Base-by-base conservation (phyloP, 1,140 invertebrate genomes). In the Hypsibius dujardini region DNA sequence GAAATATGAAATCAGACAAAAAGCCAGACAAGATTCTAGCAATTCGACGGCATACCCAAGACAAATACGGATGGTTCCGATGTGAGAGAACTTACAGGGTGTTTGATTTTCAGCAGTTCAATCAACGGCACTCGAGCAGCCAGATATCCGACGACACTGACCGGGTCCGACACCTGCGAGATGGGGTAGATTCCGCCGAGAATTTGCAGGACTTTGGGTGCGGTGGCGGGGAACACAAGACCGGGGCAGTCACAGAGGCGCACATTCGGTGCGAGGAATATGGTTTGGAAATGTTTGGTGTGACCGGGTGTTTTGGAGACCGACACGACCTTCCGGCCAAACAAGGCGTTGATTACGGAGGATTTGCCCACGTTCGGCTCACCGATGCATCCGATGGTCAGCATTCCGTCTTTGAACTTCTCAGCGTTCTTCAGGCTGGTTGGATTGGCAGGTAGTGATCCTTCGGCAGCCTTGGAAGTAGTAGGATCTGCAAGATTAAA, bases 261-360 rank as follows among this genome's bases (percentile, higher is more conserved):
- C 1, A 97, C 90, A 75, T 86, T 87, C 28, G 83, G 82, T 1
- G 92, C 95, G 1, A 96, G 80, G 78, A 86, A 94, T 76, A 96
- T 95, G 0, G 94, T 97, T 80, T 97, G 94, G 76, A 96, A 96
- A 81, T 97, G 91, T 80, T 97, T 96, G 0, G 94, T 96, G 77
- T n/a, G n/a, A n/a, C n/a, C n/a, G n/a, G n/a, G n/a, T n/a, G n/a
- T n/a, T n/a, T n/a, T n/a, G n/a, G n/a, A n/a, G n/a, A n/a, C n/a
- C n/a, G n/a, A n/a, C n/a, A n/a, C n/a, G n/a, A n/a, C n/a, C n/a
- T n/a, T n/a, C n/a, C n/a, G n/a, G n/a, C n/a, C n/a, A n/a, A n/a
- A n/a, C n/a, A n/a, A n/a, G n/a, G n/a, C n/a, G n/a, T n/a, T n/a
- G n/a, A n/a, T n/a, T n/a, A n/a, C n/a, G n/a, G n/a, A n/a, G n/a